Base-by-base conservation (phyloP, 2,888 invertebrate genomes). In the Drosophila kokeensis region DNA sequence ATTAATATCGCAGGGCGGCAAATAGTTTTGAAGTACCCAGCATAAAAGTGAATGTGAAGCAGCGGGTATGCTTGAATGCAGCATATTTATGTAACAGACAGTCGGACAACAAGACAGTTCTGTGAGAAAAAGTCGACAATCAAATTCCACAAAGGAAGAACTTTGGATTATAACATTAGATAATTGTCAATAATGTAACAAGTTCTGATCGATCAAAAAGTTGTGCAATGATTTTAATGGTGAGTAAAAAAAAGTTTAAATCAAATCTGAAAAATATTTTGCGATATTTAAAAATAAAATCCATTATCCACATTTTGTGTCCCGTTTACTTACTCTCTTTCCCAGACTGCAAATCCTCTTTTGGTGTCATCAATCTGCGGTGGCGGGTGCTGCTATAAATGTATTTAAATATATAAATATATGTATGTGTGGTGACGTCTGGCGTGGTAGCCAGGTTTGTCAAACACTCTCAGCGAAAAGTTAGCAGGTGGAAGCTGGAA, bases 321-420 rank as follows among this genome's bases (percentile, higher is more conserved):
- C 60, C 40, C 36, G 11, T 21, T 49, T 4, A n/a, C 29, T 38
- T 10, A 11, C 40, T 40, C 13, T 15, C 3, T n/a, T 15, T 27
- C 34, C 34, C 27, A 49, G 27, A 27, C 48, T 21, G 32, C 48
- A 53, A 18, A 11, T 49, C 40, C 49, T 18, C 24, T 18, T 49
- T 49, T 29, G 50, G 59, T 78, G 82, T 72, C 85, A 85, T 87
- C 90, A 87, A 89, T 87, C 83, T 87, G 90, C 80, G 87, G 89
- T 87, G 88, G 79, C 85, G 76, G 66, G 36, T 69, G 72, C 60
- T 63, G 6, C 54, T 18, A 18, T 34, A 15, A 6, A 52, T 2
- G 15, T 32, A 21, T 30, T 21, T 15, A 45, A 4, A 6, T 21
- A 52, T 15, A 32, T 32, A 29, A n/a, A 29, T 30, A 21, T 13